Percentiles rank a stretch among this genome's conserved stretches.
Evolutionary conservation across 2,797 vertebrate genomes (phyloP).

Genomic region (Eulemur albifrons): DNA sequence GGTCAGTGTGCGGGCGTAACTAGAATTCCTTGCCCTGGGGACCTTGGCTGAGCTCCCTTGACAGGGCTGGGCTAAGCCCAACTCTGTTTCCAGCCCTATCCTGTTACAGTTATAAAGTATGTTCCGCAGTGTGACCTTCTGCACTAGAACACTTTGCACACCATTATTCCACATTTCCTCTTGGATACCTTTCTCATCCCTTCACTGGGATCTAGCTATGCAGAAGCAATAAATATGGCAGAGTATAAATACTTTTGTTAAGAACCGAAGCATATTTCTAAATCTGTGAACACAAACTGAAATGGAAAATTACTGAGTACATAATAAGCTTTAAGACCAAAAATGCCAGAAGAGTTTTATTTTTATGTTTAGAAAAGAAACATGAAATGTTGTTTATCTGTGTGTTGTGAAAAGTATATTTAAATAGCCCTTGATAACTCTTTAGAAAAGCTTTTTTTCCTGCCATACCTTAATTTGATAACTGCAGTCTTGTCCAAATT

Average conservation of each 20-base stretch:
- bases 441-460: neutral
- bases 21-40: neutral
- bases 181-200: conserved; percentile 34
- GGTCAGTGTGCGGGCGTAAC: neutral
- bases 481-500: neutral
- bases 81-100: neutral
- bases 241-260: conserved; percentile 67
- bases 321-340: neutral
- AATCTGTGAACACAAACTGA: conserved; percentile 42
- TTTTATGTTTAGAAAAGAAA: conserved; percentile 67
- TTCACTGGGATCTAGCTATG: conserved; percentile 16
- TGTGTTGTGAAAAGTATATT: conserved; percentile 52
- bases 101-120: neutral
- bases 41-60: neutral
- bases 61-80: neutral
- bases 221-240: conserved; percentile 55
- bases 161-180: conserved; percentile 51
- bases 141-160: neutral
- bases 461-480: neutral
- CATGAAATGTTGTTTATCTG: conserved; percentile 42
- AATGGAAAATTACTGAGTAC: conserved; percentile 67
- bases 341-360: conserved; percentile 29
- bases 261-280: conserved; percentile 41
- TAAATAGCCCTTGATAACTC: neutral
- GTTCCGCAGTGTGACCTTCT: conserved; percentile 21